Evolutionary conservation across 2,113 vertebrate genomes (phyloP).

Genomic region (Cisticola juncidis): DNA sequence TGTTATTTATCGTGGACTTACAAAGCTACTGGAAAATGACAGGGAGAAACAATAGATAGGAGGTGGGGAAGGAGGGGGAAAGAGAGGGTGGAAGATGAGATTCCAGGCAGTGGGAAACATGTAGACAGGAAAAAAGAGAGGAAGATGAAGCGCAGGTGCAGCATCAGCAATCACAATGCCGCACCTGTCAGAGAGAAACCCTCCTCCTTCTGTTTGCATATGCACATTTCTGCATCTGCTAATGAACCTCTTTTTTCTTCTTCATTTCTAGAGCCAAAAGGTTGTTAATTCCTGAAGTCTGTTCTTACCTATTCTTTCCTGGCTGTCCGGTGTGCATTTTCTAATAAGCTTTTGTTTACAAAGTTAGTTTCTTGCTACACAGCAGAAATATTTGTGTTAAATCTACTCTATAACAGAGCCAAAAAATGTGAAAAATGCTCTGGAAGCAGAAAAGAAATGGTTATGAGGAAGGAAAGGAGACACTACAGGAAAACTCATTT

Average conservation of each 20-base stretch:
- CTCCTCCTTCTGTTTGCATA: background rate
- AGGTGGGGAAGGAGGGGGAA: background rate
- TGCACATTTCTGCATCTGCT: background rate
- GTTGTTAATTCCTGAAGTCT: background rate
- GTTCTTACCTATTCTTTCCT: background rate
- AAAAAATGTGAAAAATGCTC: constrained; percentile 12
- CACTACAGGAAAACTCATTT: constrained; percentile 27
- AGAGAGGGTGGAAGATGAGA: background rate
- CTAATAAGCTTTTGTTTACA: background rate
- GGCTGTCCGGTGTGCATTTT: background rate
- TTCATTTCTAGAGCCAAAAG: background rate
- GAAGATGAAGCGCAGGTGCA: background rate
- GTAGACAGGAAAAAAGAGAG: background rate
- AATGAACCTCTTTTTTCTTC: background rate
- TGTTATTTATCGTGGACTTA: background rate
- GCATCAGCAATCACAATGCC: background rate
- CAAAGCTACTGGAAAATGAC: background rate
- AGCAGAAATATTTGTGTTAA: constrained; percentile 15
- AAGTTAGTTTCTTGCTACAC: constrained; percentile 2
- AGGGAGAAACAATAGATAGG: background rate
- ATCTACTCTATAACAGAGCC: background rate
- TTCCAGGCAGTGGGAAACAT: background rate
- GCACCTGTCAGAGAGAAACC: background rate
- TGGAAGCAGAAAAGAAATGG: constrained; percentile 27
- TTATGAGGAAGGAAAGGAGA: background rate